Percentiles rank a stretch among this genome's conserved stretches.
Evolutionary conservation across 2,888 invertebrate species (phyloP).

Genomic region (Ceramica pisi): DNA sequence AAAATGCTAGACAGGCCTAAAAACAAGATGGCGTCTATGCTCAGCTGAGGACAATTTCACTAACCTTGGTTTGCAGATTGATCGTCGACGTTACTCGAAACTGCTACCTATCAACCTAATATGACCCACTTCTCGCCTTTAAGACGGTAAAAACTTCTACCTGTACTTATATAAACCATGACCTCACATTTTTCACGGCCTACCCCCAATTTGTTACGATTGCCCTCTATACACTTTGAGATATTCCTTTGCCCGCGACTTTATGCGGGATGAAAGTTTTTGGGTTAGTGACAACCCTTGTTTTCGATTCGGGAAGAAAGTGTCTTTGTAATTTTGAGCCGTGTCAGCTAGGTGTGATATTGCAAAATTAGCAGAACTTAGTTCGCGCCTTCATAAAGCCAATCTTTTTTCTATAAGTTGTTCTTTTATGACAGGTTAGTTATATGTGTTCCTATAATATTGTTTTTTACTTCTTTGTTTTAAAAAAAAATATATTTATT

Average conservation of each 20-base stretch:
- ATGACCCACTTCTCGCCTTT: conserved; percentile 24
- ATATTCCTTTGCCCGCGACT: neutral
- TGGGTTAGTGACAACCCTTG: neutral
- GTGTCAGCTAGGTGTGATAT: neutral
- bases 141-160: conserved; percentile 40
- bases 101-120: neutral
- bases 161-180: conserved; percentile 55
- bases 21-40: neutral
- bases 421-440: too few species aligned
- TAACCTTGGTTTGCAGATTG: neutral
- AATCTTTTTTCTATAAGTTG: too few species aligned
- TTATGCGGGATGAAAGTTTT: neutral
- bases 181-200: conserved; percentile 55
- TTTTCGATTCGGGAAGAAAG: neutral
- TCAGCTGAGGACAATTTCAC: neutral
- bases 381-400: neutral
- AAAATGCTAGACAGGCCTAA: too few species aligned
- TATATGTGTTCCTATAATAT: too few species aligned
- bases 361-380: neutral
- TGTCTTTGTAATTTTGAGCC: neutral
- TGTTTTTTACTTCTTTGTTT: too few species aligned
- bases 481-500: too few species aligned
- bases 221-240: conserved; percentile 26
- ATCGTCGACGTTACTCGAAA: neutral
- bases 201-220: conserved; percentile 48